A percentile compares a stretch with the other conserved stretches of the same genome.
phyloP scores from a whole-genome alignment of 2,113 vertebrate genomes.

The Scytalopus superciliaris region DNA sequence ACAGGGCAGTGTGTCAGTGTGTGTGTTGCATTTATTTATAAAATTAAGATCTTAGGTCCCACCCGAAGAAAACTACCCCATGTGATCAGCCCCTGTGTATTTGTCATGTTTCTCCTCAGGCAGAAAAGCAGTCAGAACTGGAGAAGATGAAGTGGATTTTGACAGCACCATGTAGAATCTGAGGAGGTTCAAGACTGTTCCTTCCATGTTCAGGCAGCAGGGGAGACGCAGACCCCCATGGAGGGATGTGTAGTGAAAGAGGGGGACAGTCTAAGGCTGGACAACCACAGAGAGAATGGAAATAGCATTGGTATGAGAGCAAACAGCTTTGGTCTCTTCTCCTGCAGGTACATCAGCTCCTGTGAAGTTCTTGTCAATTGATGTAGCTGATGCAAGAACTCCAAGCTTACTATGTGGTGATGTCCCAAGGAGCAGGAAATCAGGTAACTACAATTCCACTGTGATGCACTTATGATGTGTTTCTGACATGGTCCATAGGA shows the following conservation, averaged over 20 bases:
- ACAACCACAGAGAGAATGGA: background rate
- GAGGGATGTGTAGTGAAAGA: background rate
- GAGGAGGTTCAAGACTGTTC: background rate
- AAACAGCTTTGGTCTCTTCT: background rate
- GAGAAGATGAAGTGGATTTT: background rate
- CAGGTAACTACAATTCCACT: background rate
- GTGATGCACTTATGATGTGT: accelerated
- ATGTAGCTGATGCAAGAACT: background rate
- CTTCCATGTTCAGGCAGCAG: background rate
- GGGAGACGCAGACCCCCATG: accelerated
- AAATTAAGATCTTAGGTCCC: background rate
- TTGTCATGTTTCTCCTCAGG: background rate
- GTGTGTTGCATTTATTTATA: background rate
- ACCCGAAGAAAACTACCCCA: background rate
- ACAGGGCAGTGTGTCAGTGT: background rate
- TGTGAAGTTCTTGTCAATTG: background rate
- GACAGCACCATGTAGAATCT: background rate
- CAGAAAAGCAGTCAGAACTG: background rate
- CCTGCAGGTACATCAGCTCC: background rate
- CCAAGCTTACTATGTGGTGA: background rate
- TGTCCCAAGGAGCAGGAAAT: background rate
- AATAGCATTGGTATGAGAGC: background rate
- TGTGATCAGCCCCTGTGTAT: background rate
- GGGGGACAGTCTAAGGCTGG: background rate
- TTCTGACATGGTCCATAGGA: background rate